These are phyloP conservation scores for Elegia similella DNA, from an alignment of 2,888 invertebrate species.

Conservation along the genomic window DNA sequence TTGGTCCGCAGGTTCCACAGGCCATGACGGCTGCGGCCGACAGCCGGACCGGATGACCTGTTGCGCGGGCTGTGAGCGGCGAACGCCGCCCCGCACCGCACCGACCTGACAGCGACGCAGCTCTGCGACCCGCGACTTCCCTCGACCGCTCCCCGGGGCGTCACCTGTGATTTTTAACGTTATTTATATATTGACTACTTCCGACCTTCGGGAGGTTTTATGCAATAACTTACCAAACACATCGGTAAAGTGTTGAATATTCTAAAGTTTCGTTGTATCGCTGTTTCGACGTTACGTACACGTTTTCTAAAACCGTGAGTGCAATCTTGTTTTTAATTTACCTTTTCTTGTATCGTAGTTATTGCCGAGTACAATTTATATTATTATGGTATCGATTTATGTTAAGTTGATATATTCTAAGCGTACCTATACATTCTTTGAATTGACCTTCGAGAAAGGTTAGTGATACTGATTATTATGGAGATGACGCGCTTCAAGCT, in stretches of 20 bases:
- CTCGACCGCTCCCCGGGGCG: conserved; percentile 30
- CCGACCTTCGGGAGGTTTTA: conserved; percentile 54
- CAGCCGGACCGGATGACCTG: conserved; percentile 33
- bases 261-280: conserved; percentile 64
- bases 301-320: conserved; percentile 53
- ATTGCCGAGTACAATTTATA: conserved; percentile 69
- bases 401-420: conserved; percentile 74
- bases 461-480: conserved; percentile 78
- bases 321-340: conserved; percentile 59
- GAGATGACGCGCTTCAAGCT: conserved; percentile 61
- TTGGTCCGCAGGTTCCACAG: conserved; percentile 69
- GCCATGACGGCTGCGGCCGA: conserved; percentile 73
- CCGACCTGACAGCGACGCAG: conserved; percentile 21
- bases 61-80: conserved; percentile 37
- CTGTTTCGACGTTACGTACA: conserved; percentile 47
- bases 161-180: conserved; percentile 55
- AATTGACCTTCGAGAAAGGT: conserved; percentile 80
- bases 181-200: conserved; percentile 58
- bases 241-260: conserved; percentile 74
- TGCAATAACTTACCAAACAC: conserved; percentile 57
- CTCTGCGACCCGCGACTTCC: conserved; percentile 22
- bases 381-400: conserved; percentile 62
- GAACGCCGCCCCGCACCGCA: conserved; percentile 28
- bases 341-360: conserved; percentile 56
- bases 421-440: conserved; percentile 80